Conservation (phyloP, 2,888 invertebrate genomes). For the Ochropacha duplaris region DNA sequence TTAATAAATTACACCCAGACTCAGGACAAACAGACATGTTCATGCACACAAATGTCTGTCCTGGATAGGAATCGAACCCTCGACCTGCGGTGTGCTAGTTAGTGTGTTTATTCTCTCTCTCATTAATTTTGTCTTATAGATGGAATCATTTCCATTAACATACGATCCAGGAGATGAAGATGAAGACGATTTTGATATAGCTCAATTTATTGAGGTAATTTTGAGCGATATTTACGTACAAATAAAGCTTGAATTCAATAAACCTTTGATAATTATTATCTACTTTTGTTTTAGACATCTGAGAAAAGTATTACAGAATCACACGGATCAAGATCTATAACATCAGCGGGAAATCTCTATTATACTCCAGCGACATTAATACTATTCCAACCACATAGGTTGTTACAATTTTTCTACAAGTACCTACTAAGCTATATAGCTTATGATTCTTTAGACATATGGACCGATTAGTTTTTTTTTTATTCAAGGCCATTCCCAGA, state of each 20-base stretch:
- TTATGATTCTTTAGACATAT: neutral
- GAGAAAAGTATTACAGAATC: conserved; percentile 67
- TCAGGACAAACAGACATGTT: no score
- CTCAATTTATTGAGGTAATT: neutral
- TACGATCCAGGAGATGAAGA: conserved; percentile 65
- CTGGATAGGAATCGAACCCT: no score
- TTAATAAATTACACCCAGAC: no score
- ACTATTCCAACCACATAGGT: conserved; percentile 66
- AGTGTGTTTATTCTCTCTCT: no score
- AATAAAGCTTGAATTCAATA: neutral
- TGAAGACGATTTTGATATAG: conserved; percentile 36
- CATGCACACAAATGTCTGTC: no score
- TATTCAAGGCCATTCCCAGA: no score
- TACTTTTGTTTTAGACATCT: conserved; percentile 52
- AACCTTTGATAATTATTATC: neutral
- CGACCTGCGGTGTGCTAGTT: no score
- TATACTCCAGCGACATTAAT: conserved; percentile 54
- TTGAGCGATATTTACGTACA: neutral
- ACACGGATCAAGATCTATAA: conserved; percentile 67
- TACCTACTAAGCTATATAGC: neutral
- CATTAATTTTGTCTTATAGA: conserved; percentile 29
- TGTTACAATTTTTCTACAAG: neutral
- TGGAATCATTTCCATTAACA: conserved; percentile 44
- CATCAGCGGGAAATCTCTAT: conserved; percentile 55
- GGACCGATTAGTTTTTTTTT: no score